These are phyloP conservation scores for Sarotherodon lohbergeri DNA, from an alignment of 2,113 vertebrate genomes.

Conservation along the genomic window DNA sequence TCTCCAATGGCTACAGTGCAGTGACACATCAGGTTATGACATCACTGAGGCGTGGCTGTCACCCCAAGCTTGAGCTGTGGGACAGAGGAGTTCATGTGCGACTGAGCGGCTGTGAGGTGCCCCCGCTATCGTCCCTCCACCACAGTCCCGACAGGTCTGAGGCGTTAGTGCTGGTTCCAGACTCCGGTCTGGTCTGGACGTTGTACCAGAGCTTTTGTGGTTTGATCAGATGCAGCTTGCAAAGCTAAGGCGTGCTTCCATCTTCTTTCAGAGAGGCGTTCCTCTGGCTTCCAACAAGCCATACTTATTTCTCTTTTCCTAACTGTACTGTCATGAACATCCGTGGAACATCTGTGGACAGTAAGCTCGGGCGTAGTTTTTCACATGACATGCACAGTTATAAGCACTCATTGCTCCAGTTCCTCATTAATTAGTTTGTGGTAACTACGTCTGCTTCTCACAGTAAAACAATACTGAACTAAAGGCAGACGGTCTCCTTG, in stretches of 20 bases:
- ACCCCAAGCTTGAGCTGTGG: background rate
- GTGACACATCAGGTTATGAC: background rate
- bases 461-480: accelerated
- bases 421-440: background rate
- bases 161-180: accelerated
- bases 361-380: background rate
- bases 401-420: background rate
- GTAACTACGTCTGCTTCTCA: background rate
- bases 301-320: background rate
- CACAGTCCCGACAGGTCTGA: accelerated
- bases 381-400: accelerated
- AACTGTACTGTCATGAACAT: background rate
- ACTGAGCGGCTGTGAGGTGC: background rate
- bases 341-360: background rate
- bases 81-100: background rate
- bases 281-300: background rate
- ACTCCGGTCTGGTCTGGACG: accelerated
- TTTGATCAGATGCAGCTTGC: background rate
- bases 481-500: background rate
- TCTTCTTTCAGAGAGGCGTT: background rate
- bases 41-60: background rate
- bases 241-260: background rate
- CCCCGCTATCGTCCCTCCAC: background rate
- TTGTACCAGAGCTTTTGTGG: background rate
- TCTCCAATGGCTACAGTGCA: background rate